phyloP scores from a whole-genome alignment of 2,888 invertebrate genomes.

The Thecocarcelia acutangulata region DNA sequence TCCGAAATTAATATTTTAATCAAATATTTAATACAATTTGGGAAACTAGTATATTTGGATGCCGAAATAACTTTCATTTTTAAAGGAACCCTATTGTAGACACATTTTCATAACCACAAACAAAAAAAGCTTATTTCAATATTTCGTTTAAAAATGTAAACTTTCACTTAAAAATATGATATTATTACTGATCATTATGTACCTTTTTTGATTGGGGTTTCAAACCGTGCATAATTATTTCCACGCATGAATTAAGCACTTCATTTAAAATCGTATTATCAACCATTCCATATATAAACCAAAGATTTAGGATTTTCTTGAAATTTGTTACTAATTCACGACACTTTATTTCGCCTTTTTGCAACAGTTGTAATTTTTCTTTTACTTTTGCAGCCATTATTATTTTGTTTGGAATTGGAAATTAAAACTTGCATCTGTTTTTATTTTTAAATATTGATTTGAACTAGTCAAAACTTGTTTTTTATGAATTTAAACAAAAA shows the following conservation, averaged over 20 bases:
- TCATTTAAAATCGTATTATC: slow-evolving; percentile 43
- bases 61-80: no score
- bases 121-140: no score
- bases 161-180: slow-evolving; percentile 39
- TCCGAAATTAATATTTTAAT: no score
- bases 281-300: slow-evolving; percentile 63
- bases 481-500: no score
- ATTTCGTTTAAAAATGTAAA: background rate
- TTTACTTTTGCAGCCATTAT: slow-evolving; percentile 61
- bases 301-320: slow-evolving; percentile 65
- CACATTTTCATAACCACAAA: no score
- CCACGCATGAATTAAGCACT: slow-evolving; percentile 72
- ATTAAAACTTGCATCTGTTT: slow-evolving; percentile 55
- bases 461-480: slow-evolving; percentile 15
- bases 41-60: no score
- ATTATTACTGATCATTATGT: background rate
- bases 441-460: slow-evolving; percentile 16
- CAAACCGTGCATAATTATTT: slow-evolving; percentile 75
- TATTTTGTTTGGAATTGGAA: slow-evolving; percentile 37
- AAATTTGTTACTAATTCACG: slow-evolving; percentile 64
- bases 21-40: no score
- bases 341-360: slow-evolving; percentile 59
- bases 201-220: slow-evolving; percentile 55
- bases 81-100: no score
- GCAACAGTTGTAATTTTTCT: slow-evolving; percentile 55